Conservation (phyloP, 2,113 vertebrate genomes). For the Nycticryphes semicollaris region DNA sequence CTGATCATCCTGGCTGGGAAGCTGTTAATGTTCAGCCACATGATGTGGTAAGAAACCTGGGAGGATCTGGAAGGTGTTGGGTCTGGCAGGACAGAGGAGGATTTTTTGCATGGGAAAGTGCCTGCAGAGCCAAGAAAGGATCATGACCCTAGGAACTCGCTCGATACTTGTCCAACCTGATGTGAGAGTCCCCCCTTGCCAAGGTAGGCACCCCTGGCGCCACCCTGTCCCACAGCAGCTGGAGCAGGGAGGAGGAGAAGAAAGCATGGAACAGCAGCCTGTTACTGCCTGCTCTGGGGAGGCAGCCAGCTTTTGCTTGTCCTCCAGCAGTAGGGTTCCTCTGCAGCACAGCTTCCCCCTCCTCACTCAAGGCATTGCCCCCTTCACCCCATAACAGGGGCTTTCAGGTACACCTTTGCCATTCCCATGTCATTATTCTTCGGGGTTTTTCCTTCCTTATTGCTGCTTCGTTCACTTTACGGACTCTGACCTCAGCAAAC, state of each 20-base stretch:
- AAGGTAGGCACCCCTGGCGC: not conserved
- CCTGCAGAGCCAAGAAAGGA: conserved; percentile 42
- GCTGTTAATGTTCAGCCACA: not conserved
- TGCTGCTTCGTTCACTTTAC: not conserved
- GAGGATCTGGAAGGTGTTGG: conserved; percentile 9
- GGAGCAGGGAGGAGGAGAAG: not conserved
- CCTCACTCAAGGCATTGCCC: not conserved
- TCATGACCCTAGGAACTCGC: not conserved
- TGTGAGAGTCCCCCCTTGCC: conserved; percentile 22
- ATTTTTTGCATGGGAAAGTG: conserved; percentile 40
- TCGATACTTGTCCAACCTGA: conserved; percentile 36
- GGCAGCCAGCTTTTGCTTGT: not conserved
- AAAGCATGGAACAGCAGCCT: not conserved
- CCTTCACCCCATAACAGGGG: not conserved
- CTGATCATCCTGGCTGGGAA: not conserved
- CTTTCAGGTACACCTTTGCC: not conserved
- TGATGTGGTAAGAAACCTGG: not conserved
- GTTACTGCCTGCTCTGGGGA: conserved; percentile 19
- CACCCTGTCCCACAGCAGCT: conserved; percentile 27
- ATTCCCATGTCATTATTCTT: not conserved
- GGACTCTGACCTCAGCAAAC: not conserved
- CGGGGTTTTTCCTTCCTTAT: not conserved
- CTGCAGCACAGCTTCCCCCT: not conserved
- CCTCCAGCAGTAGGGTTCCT: not conserved
- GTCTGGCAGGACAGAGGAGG: not conserved